Base-by-base conservation (phyloP, 2,888 invertebrate species). In the Cosmopolites sordidus region DNA sequence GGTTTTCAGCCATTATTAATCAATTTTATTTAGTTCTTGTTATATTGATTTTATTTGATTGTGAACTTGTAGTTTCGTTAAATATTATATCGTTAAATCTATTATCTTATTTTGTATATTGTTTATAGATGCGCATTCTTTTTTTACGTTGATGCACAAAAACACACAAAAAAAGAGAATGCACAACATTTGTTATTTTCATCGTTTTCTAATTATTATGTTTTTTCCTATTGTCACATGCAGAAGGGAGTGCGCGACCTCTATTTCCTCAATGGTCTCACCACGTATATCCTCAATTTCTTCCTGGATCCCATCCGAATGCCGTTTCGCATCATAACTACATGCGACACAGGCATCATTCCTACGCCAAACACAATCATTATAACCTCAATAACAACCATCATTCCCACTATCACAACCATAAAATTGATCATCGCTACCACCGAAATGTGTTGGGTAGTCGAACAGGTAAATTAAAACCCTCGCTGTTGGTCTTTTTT, bases 201-300 rank as follows among this genome's bases (percentile, higher is more conserved):
- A 18, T 43, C 12, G 9, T 37, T 18, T 43, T 48, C 30, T 27
- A 50, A 43, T 37, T 41, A 27, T 46, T 22, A 5, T 55, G 16
- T 59, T 53, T 58, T 62, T 59, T 59, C 52, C 53, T 54, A 50
- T 60, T 60, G 51, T 58, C 49, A 60, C 63, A 65, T 62, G 63
- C 72, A 75, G 75, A 74, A 66, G 73, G 74, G 67, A 75, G 86
- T 74, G 83, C 86, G 70, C 83, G 90, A 73, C 92, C 92, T 68
- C 82, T 92, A 75, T 92, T 92, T 78, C 92, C 92, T 66, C 92
- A 92, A 81, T 92, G 92, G 92, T 92, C 92, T 68, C 92, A 92
- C 79, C 92, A 92, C 80, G 91, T 92, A 72, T 91, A 92, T 78
- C 92, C 92, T 68, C 92, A 92, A 82, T 92, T 92, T 81, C 83